A percentile compares a stretch with the other conserved stretches of the same genome.
phyloP scores from a whole-genome alignment of 2,113 vertebrate genomes.

The Brachyhypopomus gauderio region DNA sequence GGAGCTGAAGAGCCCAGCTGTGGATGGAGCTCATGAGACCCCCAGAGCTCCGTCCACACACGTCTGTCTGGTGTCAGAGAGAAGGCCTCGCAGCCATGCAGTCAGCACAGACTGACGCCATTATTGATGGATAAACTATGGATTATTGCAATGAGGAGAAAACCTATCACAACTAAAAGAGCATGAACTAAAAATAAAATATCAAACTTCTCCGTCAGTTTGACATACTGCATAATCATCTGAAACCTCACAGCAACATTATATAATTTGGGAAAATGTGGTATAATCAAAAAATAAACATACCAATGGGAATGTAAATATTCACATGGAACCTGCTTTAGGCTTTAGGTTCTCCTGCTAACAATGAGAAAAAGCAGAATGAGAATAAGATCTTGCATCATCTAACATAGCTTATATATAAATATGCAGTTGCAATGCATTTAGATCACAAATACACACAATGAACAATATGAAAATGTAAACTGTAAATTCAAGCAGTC shows the following conservation, averaged over 20 bases:
- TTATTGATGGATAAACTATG: conserved; percentile 11
- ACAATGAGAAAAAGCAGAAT: not conserved
- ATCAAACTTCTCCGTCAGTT: conserved; percentile 15
- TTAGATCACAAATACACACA: not conserved
- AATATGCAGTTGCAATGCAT: no score
- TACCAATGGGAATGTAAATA: not conserved
- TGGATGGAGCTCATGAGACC: not conserved
- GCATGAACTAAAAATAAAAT: conserved; percentile 16
- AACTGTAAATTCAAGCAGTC: not conserved
- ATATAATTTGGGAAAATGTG: conserved; percentile 16
- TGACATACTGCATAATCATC: conserved; percentile 3
- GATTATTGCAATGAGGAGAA: conserved; percentile 17
- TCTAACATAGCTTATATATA: no score
- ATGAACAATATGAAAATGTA: not conserved
- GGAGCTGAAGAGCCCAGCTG: not conserved
- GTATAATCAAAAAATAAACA: conserved; percentile 24
- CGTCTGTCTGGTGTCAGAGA: no score
- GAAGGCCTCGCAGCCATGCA: not conserved
- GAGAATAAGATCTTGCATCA: no score
- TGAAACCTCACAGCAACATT: not conserved
- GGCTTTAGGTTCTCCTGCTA: conserved; percentile 7
- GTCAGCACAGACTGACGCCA: not conserved
- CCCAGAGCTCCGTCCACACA: not conserved
- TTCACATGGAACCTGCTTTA: conserved; percentile 12
- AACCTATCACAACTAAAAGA: conserved; percentile 11